A percentile compares a stretch with the other conserved stretches of the same genome.
Conservation (phyloP, 2,888 invertebrate species). For the Alsophila aescularia region DNA sequence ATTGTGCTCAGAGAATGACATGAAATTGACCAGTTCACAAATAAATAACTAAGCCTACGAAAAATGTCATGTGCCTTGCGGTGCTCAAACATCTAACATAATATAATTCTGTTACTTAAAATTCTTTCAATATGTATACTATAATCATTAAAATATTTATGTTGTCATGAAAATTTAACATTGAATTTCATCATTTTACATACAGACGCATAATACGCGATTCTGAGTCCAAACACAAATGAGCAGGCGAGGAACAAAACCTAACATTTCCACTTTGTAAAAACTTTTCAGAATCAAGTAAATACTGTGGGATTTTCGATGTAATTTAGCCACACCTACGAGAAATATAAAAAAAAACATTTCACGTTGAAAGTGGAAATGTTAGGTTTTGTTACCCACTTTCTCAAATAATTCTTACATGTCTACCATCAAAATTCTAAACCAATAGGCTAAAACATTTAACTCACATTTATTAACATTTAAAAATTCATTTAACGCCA, state of each 20-base stretch:
- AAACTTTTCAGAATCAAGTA: no score
- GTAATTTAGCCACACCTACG: no score
- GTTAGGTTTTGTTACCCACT: no score
- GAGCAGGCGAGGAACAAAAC: no score
- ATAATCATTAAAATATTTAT: not conserved
- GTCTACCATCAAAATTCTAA: conserved; percentile 27
- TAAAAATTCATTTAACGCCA: conserved; percentile 40
- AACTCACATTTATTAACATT: conserved; percentile 16
- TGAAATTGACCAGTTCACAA: conserved; percentile 24
- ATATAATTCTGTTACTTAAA: not conserved
- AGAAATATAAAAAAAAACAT: no score
- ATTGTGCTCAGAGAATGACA: no score
- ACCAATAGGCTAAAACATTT: conserved; percentile 21
- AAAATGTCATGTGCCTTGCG: conserved; percentile 50
- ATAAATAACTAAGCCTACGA: conserved; percentile 29
- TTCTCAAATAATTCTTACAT: no score
- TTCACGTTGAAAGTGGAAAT: no score
- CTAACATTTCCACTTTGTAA: no score
- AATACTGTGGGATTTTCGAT: no score
- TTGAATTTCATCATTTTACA: not conserved
- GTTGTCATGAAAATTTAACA: not conserved
- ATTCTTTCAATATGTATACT: not conserved
- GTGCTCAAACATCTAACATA: conserved; percentile 40
- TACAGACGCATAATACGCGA: conserved; percentile 5
- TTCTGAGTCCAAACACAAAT: conserved; percentile 29